Conservation (phyloP, 2,888 invertebrate species). For the Leptinotarsa rubiginosa region DNA sequence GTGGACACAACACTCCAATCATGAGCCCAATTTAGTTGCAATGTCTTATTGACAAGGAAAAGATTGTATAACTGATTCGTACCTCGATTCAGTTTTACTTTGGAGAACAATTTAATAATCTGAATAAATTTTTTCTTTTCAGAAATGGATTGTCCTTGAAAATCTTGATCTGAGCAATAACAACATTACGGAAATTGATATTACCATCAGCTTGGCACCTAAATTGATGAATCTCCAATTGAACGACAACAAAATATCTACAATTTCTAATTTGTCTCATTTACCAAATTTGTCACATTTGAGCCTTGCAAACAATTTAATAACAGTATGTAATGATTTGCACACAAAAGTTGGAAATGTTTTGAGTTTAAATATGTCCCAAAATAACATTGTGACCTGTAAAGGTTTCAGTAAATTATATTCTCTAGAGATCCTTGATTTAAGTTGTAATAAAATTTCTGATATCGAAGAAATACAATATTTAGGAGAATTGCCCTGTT, state of each 20-base stretch:
- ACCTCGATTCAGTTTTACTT: background rate
- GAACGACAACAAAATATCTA: slow-evolving; percentile 82
- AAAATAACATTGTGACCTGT: slow-evolving; percentile 82
- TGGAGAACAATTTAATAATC: background rate
- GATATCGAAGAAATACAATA: slow-evolving; percentile 85
- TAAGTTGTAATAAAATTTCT: slow-evolving; percentile 86
- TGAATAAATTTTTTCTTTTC: slow-evolving; percentile 57
- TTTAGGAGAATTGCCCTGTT: slow-evolving; percentile 84
- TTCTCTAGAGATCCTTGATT: slow-evolving; percentile 86
- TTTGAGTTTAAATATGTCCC: slow-evolving; percentile 84
- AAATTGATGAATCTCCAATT: slow-evolving; percentile 78
- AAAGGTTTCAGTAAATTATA: slow-evolving; percentile 84
- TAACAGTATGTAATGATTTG: slow-evolving; percentile 79
- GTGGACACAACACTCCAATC: too few species aligned
- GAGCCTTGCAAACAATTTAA: slow-evolving; percentile 84
- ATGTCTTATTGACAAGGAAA: too few species aligned
- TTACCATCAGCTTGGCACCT: slow-evolving; percentile 82
- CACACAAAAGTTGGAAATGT: slow-evolving; percentile 91
- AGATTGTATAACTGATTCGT: too few species aligned
- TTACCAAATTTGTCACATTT: slow-evolving; percentile 82
- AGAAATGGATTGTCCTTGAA: slow-evolving; percentile 78
- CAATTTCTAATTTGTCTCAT: slow-evolving; percentile 81
- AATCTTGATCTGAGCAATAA: slow-evolving; percentile 84
- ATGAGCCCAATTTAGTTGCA: too few species aligned
- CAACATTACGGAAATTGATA: slow-evolving; percentile 81